Evolutionary conservation across 2,113 vertebrate species (phyloP), one percentile per base, ranked within the genome.

Genomic region (Arothron firmamentum): DNA sequence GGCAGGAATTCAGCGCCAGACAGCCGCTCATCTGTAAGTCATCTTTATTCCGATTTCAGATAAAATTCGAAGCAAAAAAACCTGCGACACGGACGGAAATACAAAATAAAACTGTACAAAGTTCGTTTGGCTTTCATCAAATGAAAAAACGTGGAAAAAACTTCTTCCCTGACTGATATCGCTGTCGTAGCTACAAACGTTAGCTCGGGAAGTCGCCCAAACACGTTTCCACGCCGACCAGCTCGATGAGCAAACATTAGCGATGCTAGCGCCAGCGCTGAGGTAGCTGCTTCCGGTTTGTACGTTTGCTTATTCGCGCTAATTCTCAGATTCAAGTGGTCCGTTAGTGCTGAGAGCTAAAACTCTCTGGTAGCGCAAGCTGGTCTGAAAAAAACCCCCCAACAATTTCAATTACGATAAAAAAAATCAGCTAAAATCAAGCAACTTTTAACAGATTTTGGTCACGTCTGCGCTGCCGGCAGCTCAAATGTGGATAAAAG

Each of bases 31-130:
- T 69, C 58, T 72, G 70, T 79, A 69, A 74, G 18, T 75, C 61
- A 65, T 74, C 59, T 87, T 86, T 87, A 81, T 82, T 87, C 63
- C 49, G 38, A 61, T 65, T 11, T 71, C 46, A 72, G 65, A 65
- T 75, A 81, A 73, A 73, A 82, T 72, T 81, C 70, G 14, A 65
- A 66, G 65, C 65, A 48, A n/a, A 54, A 52, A 50, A 66, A 62
- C 34, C 46, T 41, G 65, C 46, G 14, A 48, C 10, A 38, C 43
- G 60, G 45, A 61, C 14, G 6, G 25, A 45, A 67, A 64, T 57
- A 83, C 20, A 78, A 61, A 75, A 65, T 52, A 56, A 54, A 63
- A 70, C 5, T 31, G 54, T 31, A 61, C 3, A 10, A 38, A 1
- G 34, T 10, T 11, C 1, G 1, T 12, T 38, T 1, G 9, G 34